A percentile compares a stretch with the other conserved stretches of the same genome.
Conservation (phyloP, 1,140 invertebrate species). For the Platorchestia sp. region DNA sequence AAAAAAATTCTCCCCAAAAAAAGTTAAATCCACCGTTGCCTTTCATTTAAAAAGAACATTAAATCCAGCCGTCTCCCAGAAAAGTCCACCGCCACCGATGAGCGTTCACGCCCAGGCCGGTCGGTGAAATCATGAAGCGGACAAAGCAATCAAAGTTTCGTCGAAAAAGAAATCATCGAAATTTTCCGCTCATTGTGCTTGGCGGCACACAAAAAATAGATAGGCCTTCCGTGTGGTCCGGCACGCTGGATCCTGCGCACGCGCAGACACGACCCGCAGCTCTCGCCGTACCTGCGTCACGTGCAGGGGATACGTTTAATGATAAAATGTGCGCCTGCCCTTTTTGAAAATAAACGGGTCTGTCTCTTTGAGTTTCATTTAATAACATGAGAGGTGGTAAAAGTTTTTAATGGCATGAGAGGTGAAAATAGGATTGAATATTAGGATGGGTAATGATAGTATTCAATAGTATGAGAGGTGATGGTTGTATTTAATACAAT, state of each 20-base stretch:
- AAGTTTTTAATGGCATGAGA: too few relatives aligned
- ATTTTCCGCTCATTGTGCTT: conserved; percentile 7
- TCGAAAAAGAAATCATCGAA: not conserved
- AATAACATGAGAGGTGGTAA: too few relatives aligned
- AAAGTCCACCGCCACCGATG: not conserved
- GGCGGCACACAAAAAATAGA: not conserved
- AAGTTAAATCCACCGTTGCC: not conserved
- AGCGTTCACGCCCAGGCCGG: not conserved
- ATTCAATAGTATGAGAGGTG: too few relatives aligned
- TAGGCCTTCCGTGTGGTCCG: conserved; percentile 3
- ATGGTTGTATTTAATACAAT: too few relatives aligned
- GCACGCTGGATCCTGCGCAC: not conserved
- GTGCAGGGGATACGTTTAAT: too few relatives aligned
- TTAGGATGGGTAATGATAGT: too few relatives aligned
- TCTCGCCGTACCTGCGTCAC: not conserved
- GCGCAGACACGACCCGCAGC: not conserved
- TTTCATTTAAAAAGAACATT: too few relatives aligned
- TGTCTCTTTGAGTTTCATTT: too few relatives aligned
- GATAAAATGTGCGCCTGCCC: too few relatives aligned
- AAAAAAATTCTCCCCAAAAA: not conserved
- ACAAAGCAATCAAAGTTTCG: not conserved
- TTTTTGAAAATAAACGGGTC: too few relatives aligned
- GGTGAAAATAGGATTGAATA: too few relatives aligned
- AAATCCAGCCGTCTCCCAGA: not conserved
- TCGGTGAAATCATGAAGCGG: not conserved